Evolutionary conservation across 1,140 invertebrate species (phyloP), one percentile per base, ranked within the genome.

Genomic region (Metopolophium dirhodum): DNA sequence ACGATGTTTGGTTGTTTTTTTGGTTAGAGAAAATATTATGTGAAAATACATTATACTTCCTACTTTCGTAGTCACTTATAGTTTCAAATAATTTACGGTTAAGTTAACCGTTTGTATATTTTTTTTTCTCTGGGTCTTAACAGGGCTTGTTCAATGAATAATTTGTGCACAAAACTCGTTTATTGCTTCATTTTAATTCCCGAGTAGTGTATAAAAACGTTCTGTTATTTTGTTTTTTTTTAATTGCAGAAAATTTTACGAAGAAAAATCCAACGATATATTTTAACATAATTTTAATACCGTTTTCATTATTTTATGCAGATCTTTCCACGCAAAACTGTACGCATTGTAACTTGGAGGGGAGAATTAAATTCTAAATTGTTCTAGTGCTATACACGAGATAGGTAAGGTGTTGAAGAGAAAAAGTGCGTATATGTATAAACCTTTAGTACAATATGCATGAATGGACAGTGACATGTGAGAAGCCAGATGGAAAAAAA

Each of bases 401-500:
- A 41, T 77, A 85, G 41, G 26, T 77, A 85, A 85, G 8, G 23
- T 41, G 37, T 45, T 9, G 9, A 85, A 23, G 23, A 85, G 23
- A 85, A 85, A 26, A 85, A 41, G 23, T 30, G 23, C 3, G 37
- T 85, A 45, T 45, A 26, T 41, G 41, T 85, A 22, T 85, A 41
- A 85, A 23, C 37, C 9, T 85, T 85, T 26, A 37, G 83, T 85
- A 6, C 22, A 85, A 45, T 45, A 85, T 45, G 37, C 37, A 85
- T 45, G 37, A 85, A 85, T 85, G 37, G 37, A 85, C 83, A 41
- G 23, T 85, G 37, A 51, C 14, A 23, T 49, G 47, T n/a, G 37
- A 49, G 30, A 87, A 49, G 18, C n/a, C 86, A 87, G 86, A 49
- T n/a, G 47, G 86, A 87, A 87, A 87, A 87, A 87, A 47, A 51